phyloP scores from a whole-genome alignment of 2,797 vertebrate genomes.

The Danio albolineatus region DNA sequence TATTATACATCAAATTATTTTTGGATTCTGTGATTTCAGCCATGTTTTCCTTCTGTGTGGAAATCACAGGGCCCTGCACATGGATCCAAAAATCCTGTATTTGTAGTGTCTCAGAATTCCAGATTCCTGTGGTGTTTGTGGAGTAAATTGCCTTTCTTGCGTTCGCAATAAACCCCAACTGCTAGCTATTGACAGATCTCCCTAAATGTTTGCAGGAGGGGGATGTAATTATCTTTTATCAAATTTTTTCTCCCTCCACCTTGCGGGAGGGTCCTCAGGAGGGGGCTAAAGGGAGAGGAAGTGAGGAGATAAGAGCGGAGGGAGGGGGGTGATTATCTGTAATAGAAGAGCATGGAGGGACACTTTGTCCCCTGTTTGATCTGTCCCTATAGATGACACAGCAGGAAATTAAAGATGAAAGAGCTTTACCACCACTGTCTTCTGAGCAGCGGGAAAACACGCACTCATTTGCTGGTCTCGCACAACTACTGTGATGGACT shows the following conservation, averaged over 20 bases:
- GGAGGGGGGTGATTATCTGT: slow-evolving; percentile 61
- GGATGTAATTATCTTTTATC: slow-evolving; percentile 71
- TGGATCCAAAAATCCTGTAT: slow-evolving; percentile 50
- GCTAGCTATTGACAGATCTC: slow-evolving; percentile 69
- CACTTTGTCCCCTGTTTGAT: slow-evolving; percentile 83
- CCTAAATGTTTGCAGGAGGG: slow-evolving; percentile 64
- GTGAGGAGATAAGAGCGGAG: slow-evolving; percentile 65
- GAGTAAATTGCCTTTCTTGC: slow-evolving; percentile 62
- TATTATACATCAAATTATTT: too few relatives aligned
- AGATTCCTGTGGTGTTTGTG: slow-evolving; percentile 54
- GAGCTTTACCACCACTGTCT: slow-evolving; percentile 77
- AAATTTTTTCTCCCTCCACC: slow-evolving; percentile 60
- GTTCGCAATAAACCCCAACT: slow-evolving; percentile 65
- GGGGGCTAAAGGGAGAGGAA: slow-evolving; percentile 67
- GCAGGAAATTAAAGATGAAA: slow-evolving; percentile 85
- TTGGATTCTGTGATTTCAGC: too few relatives aligned
- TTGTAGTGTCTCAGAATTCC: slow-evolving; percentile 49
- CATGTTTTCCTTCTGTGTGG: too few relatives aligned
- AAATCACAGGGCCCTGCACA: neutral
- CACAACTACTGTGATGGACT: slow-evolving; percentile 61
- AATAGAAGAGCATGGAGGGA: slow-evolving; percentile 73
- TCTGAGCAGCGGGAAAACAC: slow-evolving; percentile 74
- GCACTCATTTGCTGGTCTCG: slow-evolving; percentile 69
- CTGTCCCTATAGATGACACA: slow-evolving; percentile 77
- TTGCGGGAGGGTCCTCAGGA: slow-evolving; percentile 68